These are phyloP conservation scores for Tricholauxania praeusta DNA, from an alignment of 2,888 invertebrate species.

Conservation along the genomic window DNA sequence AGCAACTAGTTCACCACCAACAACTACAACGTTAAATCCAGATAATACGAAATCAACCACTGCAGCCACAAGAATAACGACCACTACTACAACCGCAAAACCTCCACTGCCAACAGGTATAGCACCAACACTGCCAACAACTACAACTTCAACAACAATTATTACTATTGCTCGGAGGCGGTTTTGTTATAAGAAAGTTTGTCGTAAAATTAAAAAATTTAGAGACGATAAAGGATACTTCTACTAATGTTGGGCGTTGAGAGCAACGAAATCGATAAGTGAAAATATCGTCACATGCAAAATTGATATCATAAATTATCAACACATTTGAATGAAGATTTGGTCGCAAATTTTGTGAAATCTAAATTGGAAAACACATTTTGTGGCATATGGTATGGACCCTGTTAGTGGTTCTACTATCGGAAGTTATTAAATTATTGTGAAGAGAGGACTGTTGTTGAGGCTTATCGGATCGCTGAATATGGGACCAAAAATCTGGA, in stretches of 20 bases:
- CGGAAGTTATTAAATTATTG: no score
- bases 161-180: slow-evolving; percentile 1
- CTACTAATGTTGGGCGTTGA: not conserved
- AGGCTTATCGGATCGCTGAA: no score
- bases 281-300: no score
- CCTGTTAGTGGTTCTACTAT: no score
- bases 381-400: no score
- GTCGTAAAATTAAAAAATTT: slow-evolving; percentile 26
- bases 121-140: no score
- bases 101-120: not conserved
- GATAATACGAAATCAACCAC: not conserved
- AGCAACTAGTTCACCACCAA: not conserved
- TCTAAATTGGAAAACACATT: no score
- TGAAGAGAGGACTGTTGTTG: no score
- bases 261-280: not conserved
- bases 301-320: no score
- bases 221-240: slow-evolving; percentile 29
- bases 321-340: no score
- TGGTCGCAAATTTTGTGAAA: no score
- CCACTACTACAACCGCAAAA: slow-evolving; percentile 14
- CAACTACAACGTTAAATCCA: not conserved
- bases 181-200: slow-evolving; percentile 35
- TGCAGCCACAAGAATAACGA: not conserved
- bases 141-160: not conserved
- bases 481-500: no score